Conservation (phyloP, 2,113 vertebrate genomes). For the Gymnogyps californianus region DNA sequence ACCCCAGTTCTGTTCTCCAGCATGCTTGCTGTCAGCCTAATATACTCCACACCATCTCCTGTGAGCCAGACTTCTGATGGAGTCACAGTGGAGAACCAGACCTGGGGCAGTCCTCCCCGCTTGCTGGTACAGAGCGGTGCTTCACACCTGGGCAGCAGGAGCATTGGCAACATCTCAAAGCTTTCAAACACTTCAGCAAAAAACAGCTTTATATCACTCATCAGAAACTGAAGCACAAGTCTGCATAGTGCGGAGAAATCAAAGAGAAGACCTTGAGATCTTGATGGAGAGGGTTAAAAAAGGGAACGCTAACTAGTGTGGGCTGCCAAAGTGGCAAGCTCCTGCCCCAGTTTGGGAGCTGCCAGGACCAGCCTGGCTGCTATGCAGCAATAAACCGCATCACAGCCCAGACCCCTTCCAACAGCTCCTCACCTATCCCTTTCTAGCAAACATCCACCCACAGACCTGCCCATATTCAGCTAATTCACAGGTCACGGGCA, state of each 20-base stretch:
- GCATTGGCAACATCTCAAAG: neutral
- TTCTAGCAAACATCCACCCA: neutral
- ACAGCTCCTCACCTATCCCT: neutral
- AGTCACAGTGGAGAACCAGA: neutral
- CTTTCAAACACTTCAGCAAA: neutral
- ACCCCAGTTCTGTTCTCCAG: neutral
- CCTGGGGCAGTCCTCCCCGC: neutral
- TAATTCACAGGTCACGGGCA: no score
- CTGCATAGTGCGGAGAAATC: neutral
- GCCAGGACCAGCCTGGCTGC: neutral
- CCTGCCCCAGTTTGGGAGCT: neutral
- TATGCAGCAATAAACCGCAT: neutral
- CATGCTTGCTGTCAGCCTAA: neutral
- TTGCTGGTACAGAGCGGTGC: neutral
- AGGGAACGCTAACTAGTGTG: rapidly evolving
- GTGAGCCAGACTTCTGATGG: neutral
- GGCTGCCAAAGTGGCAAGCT: neutral
- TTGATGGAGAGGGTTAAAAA: neutral
- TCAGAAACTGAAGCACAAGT: neutral
- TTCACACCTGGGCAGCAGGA: neutral
- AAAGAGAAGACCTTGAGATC: neutral
- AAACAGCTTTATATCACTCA: rapidly evolving
- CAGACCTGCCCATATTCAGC: neutral
- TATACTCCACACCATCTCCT: neutral
- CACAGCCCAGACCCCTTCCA: neutral